Base-by-base conservation (phyloP, 2,797 vertebrate genomes). In the Diplodus sargus region DNA sequence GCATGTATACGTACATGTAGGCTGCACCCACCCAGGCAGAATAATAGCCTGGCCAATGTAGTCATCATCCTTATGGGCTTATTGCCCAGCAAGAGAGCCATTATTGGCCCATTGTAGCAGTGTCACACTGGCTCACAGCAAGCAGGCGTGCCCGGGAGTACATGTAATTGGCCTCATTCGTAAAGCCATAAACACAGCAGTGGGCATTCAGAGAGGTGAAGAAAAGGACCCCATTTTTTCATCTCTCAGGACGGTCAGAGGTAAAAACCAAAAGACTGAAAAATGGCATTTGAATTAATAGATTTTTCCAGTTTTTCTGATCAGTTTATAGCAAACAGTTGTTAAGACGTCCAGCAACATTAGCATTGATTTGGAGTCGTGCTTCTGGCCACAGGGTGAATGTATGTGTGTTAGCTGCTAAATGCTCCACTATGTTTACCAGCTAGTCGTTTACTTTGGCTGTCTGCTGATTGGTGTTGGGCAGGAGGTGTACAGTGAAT, bases 51-150 rank as follows among this genome's bases (percentile, higher is more conserved):
- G 30, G 70, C 66, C 73, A 69, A 87, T 87, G 90, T 77, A 81
- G 79, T 80, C 78, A 83, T 91, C 81, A 87, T 79, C 73, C 75
- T 86, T 77, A 77, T 61, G 71, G 83, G 85, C 78, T 87, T 72
- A 71, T 70, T 82, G 74, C 82, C 22, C 80, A 85, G 85, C 79
- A 74, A 64, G 81, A 57, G 59, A 84, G 70, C 81, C 77, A 88
- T 84, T 85, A 87, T 39, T 59, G 74, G 47, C 51, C 68, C 69
- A 77, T 78, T 85, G 82, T 72, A 59, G 66, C 66, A 76, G 65
- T 79, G 70, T 81, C 85, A 85, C 43, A 65, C 70, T 79, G 81
- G 68, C 81, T 82, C 78, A 76, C 72, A 79, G 67, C 25, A 47
- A 62, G 71, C 79, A 79, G 53, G 53, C 43, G 0, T 53, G 82